Evolutionary conservation across 2,797 vertebrate genomes (phyloP).

Genomic region (Falco concolor): DNA sequence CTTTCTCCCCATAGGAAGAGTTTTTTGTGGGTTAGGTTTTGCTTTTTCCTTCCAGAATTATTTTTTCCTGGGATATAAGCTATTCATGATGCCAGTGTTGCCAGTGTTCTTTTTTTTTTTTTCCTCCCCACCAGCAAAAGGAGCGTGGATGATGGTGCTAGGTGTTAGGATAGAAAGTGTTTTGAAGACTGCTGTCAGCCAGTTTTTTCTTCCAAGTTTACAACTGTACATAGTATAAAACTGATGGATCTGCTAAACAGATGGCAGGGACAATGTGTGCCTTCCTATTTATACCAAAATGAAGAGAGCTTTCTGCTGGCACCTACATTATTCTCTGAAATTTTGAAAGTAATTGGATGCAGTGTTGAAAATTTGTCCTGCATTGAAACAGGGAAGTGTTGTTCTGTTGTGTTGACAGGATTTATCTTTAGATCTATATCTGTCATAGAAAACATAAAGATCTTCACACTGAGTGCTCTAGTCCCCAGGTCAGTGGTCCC

Average conservation of each 20-base stretch:
- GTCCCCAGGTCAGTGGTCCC: neutral
- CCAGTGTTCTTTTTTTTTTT: neutral
- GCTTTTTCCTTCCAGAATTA: neutral
- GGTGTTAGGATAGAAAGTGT: neutral
- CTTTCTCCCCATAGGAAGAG: neutral
- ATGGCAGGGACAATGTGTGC: neutral
- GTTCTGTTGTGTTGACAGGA: neutral
- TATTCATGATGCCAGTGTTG: neutral
- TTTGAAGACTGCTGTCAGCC: neutral
- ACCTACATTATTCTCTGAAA: neutral
- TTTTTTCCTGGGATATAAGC: neutral
- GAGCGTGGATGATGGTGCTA: neutral
- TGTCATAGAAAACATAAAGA: neutral
- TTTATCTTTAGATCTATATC: neutral
- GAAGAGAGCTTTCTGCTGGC: neutral
- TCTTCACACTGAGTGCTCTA: neutral
- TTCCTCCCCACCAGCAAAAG: neutral
- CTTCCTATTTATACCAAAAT: constrained; percentile 2
- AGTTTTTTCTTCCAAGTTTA: neutral
- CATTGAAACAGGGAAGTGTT: neutral
- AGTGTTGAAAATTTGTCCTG: neutral
- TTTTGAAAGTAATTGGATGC: neutral
- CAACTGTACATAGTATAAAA: neutral
- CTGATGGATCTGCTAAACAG: neutral
- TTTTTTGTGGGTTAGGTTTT: neutral